These are phyloP conservation scores for Streptopelia turtur DNA, from an alignment of 2,797 vertebrate species.

Conservation along the genomic window DNA sequence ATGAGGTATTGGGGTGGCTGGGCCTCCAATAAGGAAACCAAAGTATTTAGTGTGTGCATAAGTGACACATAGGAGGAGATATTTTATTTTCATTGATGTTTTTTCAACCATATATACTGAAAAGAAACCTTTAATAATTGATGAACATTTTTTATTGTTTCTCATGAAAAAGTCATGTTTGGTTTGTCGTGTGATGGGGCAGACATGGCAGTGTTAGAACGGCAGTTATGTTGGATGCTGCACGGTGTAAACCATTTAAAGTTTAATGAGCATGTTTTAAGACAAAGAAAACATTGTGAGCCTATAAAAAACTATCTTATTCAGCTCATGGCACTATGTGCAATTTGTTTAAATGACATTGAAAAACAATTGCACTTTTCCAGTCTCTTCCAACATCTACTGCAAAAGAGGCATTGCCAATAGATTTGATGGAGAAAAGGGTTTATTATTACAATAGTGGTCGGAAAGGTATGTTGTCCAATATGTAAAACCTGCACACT, in stretches of 20 bases:
- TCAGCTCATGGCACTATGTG: not conserved
- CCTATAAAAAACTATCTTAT: slow-evolving; percentile 13
- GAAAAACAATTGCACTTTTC: not conserved
- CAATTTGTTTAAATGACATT: not conserved
- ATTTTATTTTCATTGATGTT: not conserved
- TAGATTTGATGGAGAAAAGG: not conserved
- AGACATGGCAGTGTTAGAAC: slow-evolving; percentile 3
- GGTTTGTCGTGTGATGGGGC: slow-evolving; percentile 45
- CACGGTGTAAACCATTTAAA: slow-evolving; percentile 39
- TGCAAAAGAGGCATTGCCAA: not conserved
- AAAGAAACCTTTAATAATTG: slow-evolving; percentile 72
- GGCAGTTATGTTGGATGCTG: not conserved
- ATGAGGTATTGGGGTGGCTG: not conserved
- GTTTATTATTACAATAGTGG: not conserved
- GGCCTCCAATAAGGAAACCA: not conserved
- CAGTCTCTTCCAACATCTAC: not conserved
- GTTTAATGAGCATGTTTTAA: slow-evolving; percentile 67
- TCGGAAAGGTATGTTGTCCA: not conserved
- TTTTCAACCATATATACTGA: not conserved
- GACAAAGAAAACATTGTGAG: slow-evolving; percentile 29
- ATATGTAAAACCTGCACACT: not conserved
- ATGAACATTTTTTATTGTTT: slow-evolving; percentile 67
- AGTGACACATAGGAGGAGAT: not conserved
- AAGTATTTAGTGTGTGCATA: not conserved
- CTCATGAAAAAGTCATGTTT: slow-evolving; percentile 75